Evolutionary conservation across 2,888 invertebrate genomes (phyloP).

Genomic region (Arge pagana): DNA sequence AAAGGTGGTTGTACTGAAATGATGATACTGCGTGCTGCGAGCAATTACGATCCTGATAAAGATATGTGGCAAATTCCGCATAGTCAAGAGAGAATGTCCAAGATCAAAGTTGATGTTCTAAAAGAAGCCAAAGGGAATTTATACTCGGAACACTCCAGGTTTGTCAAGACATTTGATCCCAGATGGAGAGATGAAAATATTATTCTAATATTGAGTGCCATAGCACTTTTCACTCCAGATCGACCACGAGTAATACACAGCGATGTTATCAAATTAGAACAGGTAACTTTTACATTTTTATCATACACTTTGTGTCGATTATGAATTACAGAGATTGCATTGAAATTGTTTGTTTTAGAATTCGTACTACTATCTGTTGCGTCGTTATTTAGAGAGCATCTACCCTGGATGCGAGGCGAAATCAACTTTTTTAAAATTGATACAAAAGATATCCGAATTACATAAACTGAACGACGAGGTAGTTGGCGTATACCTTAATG

Average conservation of each 20-base stretch:
- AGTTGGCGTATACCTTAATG: slow-evolving; percentile 89
- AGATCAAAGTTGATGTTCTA: slow-evolving; percentile 85
- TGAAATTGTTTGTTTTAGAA: slow-evolving; percentile 59
- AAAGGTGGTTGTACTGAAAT: slow-evolving; percentile 97
- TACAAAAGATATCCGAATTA: slow-evolving; percentile 90
- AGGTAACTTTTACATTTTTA: slow-evolving; percentile 62
- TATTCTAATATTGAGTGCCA: slow-evolving; percentile 88
- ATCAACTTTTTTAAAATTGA: slow-evolving; percentile 83
- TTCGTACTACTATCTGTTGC: slow-evolving; percentile 85
- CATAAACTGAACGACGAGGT: slow-evolving; percentile 87
- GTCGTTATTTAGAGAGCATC: slow-evolving; percentile 81
- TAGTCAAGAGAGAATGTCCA: slow-evolving; percentile 74
- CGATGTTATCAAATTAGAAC: slow-evolving; percentile 84
- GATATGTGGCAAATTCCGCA: slow-evolving; percentile 92
- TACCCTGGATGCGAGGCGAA: slow-evolving; percentile 87
- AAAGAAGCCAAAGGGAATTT: slow-evolving; percentile 90
- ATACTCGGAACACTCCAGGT: slow-evolving; percentile 84
- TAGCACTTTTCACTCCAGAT: slow-evolving; percentile 86
- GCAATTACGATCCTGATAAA: slow-evolving; percentile 87
- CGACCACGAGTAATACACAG: slow-evolving; percentile 79
- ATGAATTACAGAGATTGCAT: background rate
- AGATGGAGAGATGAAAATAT: slow-evolving; percentile 90
- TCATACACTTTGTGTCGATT: background rate
- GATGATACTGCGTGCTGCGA: slow-evolving; percentile 91
- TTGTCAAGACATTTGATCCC: slow-evolving; percentile 83